Evolutionary conservation across 2,113 vertebrate genomes (phyloP).

Genomic region (Glareola pratincola): DNA sequence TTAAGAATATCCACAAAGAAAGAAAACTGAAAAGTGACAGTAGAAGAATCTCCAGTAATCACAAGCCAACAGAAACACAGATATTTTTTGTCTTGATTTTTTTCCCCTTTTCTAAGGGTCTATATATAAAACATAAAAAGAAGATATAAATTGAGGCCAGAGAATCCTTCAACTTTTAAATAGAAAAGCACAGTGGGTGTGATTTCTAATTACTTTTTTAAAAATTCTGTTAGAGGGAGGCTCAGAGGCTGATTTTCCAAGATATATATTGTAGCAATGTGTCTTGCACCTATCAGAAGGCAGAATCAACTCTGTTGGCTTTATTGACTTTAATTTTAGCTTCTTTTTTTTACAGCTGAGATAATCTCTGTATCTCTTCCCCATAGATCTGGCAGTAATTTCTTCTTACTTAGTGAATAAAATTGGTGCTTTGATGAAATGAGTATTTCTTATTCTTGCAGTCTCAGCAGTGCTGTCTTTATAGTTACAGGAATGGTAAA

Average conservation of each 20-base stretch:
- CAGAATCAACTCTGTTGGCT: background rate
- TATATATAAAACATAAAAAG: background rate
- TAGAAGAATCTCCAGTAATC: background rate
- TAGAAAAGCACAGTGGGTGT: background rate
- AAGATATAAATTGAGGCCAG: background rate
- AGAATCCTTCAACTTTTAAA: background rate
- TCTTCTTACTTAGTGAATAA: conserved; percentile 6
- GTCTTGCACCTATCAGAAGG: background rate
- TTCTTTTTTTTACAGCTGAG: background rate
- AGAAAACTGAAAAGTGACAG: background rate
- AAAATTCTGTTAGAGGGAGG: background rate
- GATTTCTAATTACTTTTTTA: background rate
- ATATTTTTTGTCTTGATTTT: background rate
- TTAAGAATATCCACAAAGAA: background rate
- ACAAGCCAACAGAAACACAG: background rate
- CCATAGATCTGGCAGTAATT: background rate
- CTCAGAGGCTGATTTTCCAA: background rate
- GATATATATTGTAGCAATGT: background rate
- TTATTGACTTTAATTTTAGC: background rate
- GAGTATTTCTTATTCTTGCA: conserved; percentile 19
- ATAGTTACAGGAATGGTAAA: conserved; percentile 1
- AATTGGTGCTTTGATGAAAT: conserved; percentile 13
- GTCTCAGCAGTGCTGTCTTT: conserved; percentile 14
- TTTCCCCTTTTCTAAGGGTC: background rate
- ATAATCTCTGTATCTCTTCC: background rate